phyloP scores from a whole-genome alignment of 2,888 invertebrate species.

The Leptinotarsa rubiginosa region DNA sequence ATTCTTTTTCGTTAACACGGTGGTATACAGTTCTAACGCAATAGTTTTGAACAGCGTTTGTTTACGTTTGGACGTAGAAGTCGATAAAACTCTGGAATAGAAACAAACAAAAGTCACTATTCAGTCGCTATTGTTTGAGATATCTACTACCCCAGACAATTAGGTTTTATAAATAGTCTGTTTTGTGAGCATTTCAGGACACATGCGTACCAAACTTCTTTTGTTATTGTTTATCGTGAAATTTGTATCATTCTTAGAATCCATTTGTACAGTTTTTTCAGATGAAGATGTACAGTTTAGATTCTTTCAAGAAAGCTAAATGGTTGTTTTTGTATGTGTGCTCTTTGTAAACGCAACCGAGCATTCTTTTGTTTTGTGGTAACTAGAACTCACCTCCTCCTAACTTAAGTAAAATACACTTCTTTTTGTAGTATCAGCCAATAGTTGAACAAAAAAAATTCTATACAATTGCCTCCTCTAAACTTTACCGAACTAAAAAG shows the following conservation, averaged over 20 bases:
- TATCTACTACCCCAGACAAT: conserved; percentile 25
- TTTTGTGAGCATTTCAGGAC: conserved; percentile 14
- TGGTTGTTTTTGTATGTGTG: not conserved
- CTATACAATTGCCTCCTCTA: no score
- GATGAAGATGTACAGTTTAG: conserved; percentile 1
- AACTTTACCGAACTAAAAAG: no score
- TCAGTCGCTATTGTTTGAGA: conserved; percentile 8
- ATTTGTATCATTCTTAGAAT: conserved; percentile 4
- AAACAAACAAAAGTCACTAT: conserved; percentile 15
- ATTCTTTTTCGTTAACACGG: not conserved
- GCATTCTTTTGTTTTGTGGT: not conserved
- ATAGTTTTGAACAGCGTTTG: not conserved
- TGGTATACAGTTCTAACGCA: not conserved
- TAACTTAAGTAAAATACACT: not conserved
- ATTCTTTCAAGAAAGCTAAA: not conserved
- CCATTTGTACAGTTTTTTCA: conserved; percentile 11
- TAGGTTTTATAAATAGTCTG: conserved; percentile 21
- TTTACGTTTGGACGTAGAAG: not conserved
- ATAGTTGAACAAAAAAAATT: no score
- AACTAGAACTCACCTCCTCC: no score
- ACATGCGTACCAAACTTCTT: conserved; percentile 14
- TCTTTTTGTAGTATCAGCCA: not conserved
- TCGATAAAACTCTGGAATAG: not conserved
- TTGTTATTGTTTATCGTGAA: conserved; percentile 15
- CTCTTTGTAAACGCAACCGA: not conserved